A percentile compares a stretch with the other conserved stretches of the same genome.
These are phyloP conservation scores for Loris lydekkerianus DNA, from an alignment of 2,797 vertebrate genomes.

Conservation along the genomic window DNA sequence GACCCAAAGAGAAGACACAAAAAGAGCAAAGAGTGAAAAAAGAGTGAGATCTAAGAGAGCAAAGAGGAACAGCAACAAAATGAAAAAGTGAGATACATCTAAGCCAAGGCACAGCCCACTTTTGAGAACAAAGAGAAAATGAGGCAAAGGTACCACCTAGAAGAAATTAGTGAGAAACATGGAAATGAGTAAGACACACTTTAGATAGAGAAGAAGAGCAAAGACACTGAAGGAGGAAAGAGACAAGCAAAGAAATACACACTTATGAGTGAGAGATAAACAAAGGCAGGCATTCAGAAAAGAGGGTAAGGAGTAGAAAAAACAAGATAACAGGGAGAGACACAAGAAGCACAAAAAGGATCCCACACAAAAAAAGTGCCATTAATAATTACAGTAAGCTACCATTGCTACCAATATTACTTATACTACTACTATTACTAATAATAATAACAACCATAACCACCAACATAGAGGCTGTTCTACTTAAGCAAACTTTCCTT, in stretches of 20 bases:
- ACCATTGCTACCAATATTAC: background rate
- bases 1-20: background rate
- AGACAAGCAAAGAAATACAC: slow-evolving; percentile 55
- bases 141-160: slow-evolving; percentile 39
- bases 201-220: slow-evolving; percentile 32
- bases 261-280: slow-evolving; percentile 35
- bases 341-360: background rate
- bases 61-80: slow-evolving; percentile 55
- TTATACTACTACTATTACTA: slow-evolving; percentile 14
- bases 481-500: background rate
- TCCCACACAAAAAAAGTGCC: slow-evolving; percentile 52
- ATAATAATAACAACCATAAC: background rate
- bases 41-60: slow-evolving; percentile 1
- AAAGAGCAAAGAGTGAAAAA: slow-evolving; percentile 9
- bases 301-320: background rate
- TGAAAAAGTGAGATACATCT: background rate
- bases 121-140: slow-evolving; percentile 39
- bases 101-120: slow-evolving; percentile 49
- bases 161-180: slow-evolving; percentile 49
- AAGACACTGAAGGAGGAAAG: slow-evolving; percentile 40
- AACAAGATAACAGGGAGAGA: background rate
- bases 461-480: background rate
- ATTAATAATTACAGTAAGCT: slow-evolving; percentile 65
- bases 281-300: slow-evolving; percentile 44
- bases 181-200: slow-evolving; percentile 15